Base-by-base conservation (phyloP, 2,888 invertebrate genomes). In the Sminthurides aquaticus region DNA sequence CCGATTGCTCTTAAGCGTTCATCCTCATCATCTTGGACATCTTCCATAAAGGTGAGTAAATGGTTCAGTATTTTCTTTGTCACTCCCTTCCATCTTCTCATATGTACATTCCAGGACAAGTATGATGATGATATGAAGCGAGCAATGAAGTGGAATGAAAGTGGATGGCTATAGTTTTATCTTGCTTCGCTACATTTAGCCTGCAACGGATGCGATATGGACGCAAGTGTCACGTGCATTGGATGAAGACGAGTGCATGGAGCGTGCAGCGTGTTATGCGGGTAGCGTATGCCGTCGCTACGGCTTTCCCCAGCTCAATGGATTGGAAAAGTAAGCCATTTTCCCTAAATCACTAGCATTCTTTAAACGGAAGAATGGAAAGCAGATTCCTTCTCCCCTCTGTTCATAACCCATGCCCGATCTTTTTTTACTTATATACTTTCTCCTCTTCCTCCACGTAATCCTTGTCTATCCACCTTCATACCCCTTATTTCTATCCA, bases 211-310 rank as follows among this genome's bases (percentile, higher is more conserved):
- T 29, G 61, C 54, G 48, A n/a, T 67, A n/a, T 58, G 65, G 55
- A 22, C 48, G 18, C 56, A 62, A 18, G 62, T 67, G 8, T 26
- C 55, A 48, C 49, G 60, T 24, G 65, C 65, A n/a, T 34, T 67
- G 18, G 60, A 65, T 22, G 59, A 15, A 22, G 28, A 66, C 34
- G 69, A 72, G 54, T 74, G 74, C 54, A 29, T 65, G 65, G 71
- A 72, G 54, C 69, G 71, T 48, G 67, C 71, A 5, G 65, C 67
- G 2, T 74, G 74, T 62, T 63, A 64, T 24, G 49, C 68, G 1
- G 69, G 67, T 18, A 63, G 67, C 56, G 66, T 67, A 54, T 68
- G 63, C 49, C 69, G 57, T 25, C 27, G 55, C 49, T 34, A 70
- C 20, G 72, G 70, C 48, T 18, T 20, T 52, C 20, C 52, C 11